Percentiles rank a stretch among this genome's conserved stretches.
phyloP scores from a whole-genome alignment of 2,888 invertebrate genomes.

The Mesoligia furuncula region DNA sequence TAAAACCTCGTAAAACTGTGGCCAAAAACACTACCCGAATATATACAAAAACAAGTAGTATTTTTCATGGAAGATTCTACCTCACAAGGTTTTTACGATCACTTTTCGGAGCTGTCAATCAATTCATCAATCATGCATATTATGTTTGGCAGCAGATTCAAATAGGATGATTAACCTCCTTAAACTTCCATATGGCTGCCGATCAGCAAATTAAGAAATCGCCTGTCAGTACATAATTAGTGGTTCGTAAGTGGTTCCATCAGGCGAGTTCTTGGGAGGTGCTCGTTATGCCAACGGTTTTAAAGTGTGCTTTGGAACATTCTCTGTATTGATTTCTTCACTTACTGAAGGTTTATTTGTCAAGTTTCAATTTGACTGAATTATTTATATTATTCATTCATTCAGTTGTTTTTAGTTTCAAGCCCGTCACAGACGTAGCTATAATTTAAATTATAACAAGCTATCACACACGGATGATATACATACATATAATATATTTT shows the following conservation, averaged over 20 bases:
- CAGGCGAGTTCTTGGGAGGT: constrained; percentile 1
- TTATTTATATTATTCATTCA: neutral
- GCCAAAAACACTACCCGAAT: neutral
- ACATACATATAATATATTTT: neutral
- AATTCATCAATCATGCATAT: constrained; percentile 58
- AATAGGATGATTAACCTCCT: constrained; percentile 59
- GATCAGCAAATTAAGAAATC: constrained; percentile 54
- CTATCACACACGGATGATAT: neutral
- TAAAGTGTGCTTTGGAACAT: neutral
- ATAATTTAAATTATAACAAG: neutral
- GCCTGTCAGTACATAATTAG: constrained; percentile 54
- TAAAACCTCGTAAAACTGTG: neutral
- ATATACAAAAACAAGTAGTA: neutral
- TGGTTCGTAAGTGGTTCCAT: constrained; percentile 32
- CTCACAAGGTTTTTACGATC: constrained; percentile 27
- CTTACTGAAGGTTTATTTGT: neutral
- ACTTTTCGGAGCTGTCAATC: constrained; percentile 49
- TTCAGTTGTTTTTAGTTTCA: neutral
- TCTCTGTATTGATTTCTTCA: constrained; percentile 4
- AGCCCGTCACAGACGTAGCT: too few species aligned
- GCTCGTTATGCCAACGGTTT: neutral
- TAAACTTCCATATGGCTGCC: constrained; percentile 36
- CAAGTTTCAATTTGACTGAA: neutral
- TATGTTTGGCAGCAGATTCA: constrained; percentile 61
- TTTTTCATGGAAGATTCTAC: constrained; percentile 13